phyloP scores from a whole-genome alignment of 2,113 vertebrate species.

The Erpornis zantholeuca region DNA sequence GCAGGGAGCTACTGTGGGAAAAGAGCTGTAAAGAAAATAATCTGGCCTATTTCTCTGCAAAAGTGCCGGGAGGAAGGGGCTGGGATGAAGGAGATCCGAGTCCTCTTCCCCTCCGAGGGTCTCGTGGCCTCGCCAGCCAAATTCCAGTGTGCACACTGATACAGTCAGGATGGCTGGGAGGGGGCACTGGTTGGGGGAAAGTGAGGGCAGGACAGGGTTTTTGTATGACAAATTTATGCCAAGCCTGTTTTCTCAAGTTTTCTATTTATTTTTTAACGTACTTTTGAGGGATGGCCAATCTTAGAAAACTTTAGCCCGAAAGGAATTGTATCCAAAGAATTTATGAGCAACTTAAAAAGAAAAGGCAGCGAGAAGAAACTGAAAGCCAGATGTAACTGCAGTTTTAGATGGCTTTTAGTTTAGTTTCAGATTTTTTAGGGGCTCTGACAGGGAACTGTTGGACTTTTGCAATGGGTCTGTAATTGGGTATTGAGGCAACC shows the following conservation, averaged over 20 bases:
- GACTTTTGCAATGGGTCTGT: not conserved
- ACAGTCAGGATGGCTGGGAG: not conserved
- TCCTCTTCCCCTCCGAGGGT: not conserved
- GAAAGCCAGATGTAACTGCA: slow-evolving; percentile 43
- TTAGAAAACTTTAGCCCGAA: not conserved
- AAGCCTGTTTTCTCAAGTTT: not conserved
- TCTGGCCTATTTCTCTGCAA: not conserved
- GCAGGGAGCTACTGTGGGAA: not conserved
- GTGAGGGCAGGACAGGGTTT: not conserved
- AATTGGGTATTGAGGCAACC: not conserved
- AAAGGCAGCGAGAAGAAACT: slow-evolving; percentile 32
- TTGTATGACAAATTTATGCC: not conserved
- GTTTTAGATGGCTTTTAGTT: slow-evolving; percentile 8
- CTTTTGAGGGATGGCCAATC: slow-evolving; percentile 32
- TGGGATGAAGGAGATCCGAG: not conserved
- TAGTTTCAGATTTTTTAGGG: not conserved
- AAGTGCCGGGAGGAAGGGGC: not conserved
- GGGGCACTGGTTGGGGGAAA: not conserved
- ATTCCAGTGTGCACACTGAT: not conserved
- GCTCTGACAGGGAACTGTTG: not conserved
- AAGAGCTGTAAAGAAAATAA: not conserved
- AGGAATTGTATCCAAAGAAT: slow-evolving; percentile 48
- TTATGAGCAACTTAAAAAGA: slow-evolving; percentile 57
- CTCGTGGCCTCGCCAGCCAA: rapidly evolving
- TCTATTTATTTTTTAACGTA: not conserved